Conservation (phyloP, 2,888 invertebrate genomes). For the Amphipyra berbera region DNA sequence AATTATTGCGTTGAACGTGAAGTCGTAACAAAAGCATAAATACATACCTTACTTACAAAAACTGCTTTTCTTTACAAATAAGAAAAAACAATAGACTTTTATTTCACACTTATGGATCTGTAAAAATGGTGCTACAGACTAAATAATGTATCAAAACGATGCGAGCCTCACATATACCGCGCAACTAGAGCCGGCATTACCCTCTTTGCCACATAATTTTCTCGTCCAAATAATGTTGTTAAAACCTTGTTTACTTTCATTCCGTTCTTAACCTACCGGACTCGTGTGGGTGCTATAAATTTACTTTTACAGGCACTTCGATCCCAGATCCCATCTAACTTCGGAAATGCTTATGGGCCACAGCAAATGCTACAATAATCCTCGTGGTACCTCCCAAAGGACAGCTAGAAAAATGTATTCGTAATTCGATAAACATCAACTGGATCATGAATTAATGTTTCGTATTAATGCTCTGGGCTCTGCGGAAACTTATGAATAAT, state of each 20-base stretch:
- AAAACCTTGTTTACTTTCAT: conserved; percentile 47
- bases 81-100: not conserved
- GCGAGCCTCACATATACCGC: not conserved
- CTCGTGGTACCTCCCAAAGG: conserved; percentile 46
- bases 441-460: conserved; percentile 38
- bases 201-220: conserved; percentile 7
- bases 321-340: conserved; percentile 53
- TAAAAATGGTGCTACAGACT: conserved; percentile 1
- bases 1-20: too few relatives aligned
- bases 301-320: conserved; percentile 55
- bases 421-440: conserved; percentile 50
- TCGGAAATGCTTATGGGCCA: conserved; percentile 58
- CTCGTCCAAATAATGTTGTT: conserved; percentile 25
- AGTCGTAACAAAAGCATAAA: too few relatives aligned
- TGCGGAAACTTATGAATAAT: conserved; percentile 19
- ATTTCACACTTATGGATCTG: not conserved
- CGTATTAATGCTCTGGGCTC: conserved; percentile 14
- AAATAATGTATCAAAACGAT: conserved; percentile 3
- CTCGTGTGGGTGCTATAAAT: conserved; percentile 57
- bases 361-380: conserved; percentile 52
- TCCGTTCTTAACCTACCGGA: conserved; percentile 26
- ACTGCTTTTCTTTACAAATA: too few relatives aligned
- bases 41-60: too few relatives aligned
- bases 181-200: not conserved
- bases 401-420: conserved; percentile 52